Base-by-base conservation (phyloP, 2,888 invertebrate genomes). In the Prosapia bicincta region DNA sequence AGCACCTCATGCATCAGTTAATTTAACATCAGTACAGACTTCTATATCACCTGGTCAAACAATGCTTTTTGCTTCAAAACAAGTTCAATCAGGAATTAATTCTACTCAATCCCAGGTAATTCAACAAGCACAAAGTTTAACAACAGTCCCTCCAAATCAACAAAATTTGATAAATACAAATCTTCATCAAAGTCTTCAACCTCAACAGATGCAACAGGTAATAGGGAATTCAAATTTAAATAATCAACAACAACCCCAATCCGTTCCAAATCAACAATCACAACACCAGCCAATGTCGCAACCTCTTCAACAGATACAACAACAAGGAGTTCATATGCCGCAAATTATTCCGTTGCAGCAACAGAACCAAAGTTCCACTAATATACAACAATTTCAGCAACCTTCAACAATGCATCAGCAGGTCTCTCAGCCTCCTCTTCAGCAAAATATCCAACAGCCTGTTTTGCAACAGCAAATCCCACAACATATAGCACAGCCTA, bases 231-330 rank as follows among this genome's bases (percentile, higher is more conserved):
- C 80, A 1, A 80, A 81, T 68, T 54, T 54, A 54, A 54, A 20
- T 5, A 54, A 54, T 13, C 54, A 54, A 54, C 38, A 38, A 38
- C 30, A 72, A 78, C 68, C 80, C 79, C 66, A 71, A 71, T 74
- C 77, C 28, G 67, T 71, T 71, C 77, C 72, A 69, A 79, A 70
- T 78, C 79, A 77, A 76, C 81, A 72, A 71, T 76, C 80, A 71
- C 80, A 79, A 71, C 81, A 79, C 13, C 72, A 72, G 79, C 78
- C 77, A 78, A 32, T 70, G 26, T 25, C 78, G 13, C 75, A 77
- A 82, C 86, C 87, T 83, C 84, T 85, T 79, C 85, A 87, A 77
- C 85, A 87, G 76, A 88, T 87, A 85, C 88, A 88, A n/a, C n/a
- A n/a, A 81, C 85, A 86, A 28, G 87, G 86, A 81, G 86, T 87